Conservation (phyloP, 2,888 invertebrate species). For the Monoplex corrugatus region DNA sequence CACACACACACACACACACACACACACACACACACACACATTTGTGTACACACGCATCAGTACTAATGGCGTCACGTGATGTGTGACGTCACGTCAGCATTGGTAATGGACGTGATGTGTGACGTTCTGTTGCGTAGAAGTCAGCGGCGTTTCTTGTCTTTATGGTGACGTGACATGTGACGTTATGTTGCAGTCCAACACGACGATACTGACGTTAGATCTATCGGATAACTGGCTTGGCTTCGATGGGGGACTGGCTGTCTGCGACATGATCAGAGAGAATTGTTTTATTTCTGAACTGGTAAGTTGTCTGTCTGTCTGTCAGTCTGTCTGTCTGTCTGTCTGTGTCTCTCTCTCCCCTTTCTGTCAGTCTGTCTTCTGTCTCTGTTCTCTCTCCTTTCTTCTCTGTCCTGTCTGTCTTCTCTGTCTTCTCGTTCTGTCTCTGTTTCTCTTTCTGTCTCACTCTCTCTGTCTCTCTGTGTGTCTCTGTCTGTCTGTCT, state of each 20-base stretch:
- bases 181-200: constrained; percentile 77
- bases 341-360: not conserved
- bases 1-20: too few species aligned
- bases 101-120: too few species aligned
- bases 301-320: constrained; percentile 61
- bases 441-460: not conserved
- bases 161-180: not conserved
- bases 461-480: not conserved
- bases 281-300: constrained; percentile 81
- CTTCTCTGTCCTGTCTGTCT: not conserved
- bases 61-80: too few species aligned
- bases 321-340: not conserved
- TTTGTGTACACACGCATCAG: too few species aligned
- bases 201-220: constrained; percentile 77
- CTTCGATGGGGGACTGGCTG: constrained; percentile 74
- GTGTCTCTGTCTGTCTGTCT: not conserved
- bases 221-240: constrained; percentile 81
- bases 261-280: constrained; percentile 81
- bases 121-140: not conserved
- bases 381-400: not conserved
- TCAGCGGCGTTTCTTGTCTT: not conserved
- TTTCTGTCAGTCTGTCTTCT: not conserved
- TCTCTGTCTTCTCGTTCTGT: not conserved
- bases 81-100: too few species aligned
- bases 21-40: too few species aligned